phyloP scores from a whole-genome alignment of 2,888 invertebrate species.

The Lordiphosa andalusiaca region DNA sequence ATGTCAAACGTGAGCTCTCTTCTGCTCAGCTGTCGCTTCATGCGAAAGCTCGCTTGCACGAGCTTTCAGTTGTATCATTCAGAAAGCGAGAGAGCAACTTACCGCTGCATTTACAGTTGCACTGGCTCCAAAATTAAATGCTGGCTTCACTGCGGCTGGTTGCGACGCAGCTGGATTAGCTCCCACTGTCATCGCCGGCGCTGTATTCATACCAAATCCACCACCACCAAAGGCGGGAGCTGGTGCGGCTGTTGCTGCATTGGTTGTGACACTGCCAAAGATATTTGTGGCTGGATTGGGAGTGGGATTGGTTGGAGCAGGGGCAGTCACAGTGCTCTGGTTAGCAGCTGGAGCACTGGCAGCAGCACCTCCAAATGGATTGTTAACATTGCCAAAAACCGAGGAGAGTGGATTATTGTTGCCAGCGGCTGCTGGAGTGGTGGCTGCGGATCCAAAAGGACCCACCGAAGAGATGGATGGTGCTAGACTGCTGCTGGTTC shows the following conservation, averaged over 20 bases:
- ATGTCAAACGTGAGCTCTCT: no score
- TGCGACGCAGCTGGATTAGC: conserved; percentile 47
- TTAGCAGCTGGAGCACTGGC: neutral
- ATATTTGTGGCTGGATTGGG: conserved; percentile 22
- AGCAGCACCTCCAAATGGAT: conserved; percentile 23
- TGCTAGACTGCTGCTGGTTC: conserved; percentile 8
- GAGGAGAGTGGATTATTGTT: conserved; percentile 4
- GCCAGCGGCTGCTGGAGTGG: conserved; percentile 10
- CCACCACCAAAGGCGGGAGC: conserved; percentile 64
- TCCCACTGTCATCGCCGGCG: conserved; percentile 45
- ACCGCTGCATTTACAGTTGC: conserved; percentile 39
- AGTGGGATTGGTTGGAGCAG: conserved; percentile 9
- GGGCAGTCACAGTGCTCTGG: conserved; percentile 9
- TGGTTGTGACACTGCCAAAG: conserved; percentile 21
- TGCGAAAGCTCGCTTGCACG: no score
- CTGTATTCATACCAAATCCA: conserved; percentile 18
- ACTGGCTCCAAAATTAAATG: conserved; percentile 72
- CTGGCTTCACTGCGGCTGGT: conserved; percentile 44
- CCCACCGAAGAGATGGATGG: conserved; percentile 15
- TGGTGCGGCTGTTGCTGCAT: conserved; percentile 40
- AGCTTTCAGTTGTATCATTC: no score
- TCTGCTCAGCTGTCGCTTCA: no score
- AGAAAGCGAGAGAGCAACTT: conserved; percentile 6
- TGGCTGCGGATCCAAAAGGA: conserved; percentile 27
- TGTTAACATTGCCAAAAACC: conserved; percentile 40